Percentiles rank a stretch among this genome's conserved stretches.
Conservation (phyloP, 2,113 vertebrate species). For the Myotis davidii region DNA sequence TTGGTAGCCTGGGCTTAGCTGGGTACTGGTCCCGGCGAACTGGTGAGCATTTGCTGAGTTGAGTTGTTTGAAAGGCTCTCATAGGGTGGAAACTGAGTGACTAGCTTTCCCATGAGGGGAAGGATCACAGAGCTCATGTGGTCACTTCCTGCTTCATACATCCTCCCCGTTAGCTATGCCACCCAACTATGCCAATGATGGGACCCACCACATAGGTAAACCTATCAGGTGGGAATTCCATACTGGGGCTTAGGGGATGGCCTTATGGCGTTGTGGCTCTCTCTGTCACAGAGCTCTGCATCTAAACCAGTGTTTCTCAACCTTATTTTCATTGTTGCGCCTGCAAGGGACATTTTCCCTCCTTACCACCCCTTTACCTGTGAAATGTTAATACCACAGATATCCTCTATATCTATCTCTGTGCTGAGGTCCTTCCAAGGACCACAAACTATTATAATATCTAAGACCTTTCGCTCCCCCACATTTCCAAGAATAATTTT, state of each 20-base stretch:
- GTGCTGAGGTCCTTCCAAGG: not conserved
- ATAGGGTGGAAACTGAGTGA: not conserved
- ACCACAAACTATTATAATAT: not conserved
- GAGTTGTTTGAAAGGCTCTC: not conserved
- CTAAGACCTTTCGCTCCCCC: not conserved
- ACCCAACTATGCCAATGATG: not conserved
- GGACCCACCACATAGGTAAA: fast-evolving
- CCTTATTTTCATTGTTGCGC: not conserved
- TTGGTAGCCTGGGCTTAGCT: not conserved
- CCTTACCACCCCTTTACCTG: not conserved
- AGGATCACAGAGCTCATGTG: not conserved
- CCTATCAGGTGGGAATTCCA: not conserved
- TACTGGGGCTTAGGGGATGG: not conserved
- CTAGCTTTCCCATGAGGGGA: not conserved
- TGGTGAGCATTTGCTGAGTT: not conserved
- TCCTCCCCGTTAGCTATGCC: no score
- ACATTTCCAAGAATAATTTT: not conserved
- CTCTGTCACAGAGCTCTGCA: not conserved
- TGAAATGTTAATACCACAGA: not conserved
- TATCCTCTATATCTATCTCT: not conserved
- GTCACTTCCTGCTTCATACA: not conserved
- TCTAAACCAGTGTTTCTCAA: not conserved
- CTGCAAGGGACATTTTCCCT: not conserved
- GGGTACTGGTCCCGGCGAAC: not conserved
- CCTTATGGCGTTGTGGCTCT: not conserved